phyloP scores from a whole-genome alignment of 2,888 invertebrate species.

The Diloba caeruleocephala region DNA sequence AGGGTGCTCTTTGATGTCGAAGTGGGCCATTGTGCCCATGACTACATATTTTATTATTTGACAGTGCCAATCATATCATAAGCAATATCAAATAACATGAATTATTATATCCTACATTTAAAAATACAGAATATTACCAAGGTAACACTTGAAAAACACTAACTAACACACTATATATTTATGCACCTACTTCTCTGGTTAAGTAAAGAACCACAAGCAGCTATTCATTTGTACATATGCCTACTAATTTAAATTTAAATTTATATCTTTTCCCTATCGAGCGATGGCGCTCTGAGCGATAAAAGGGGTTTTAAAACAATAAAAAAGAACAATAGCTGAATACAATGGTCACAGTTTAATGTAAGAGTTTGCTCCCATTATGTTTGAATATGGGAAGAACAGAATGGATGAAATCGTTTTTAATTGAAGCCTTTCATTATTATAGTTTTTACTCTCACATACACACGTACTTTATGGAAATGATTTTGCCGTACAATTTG shows the following conservation, averaged over 20 bases:
- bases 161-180: no score
- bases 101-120: no score
- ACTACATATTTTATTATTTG: no score
- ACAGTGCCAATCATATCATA: no score
- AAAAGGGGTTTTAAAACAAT: slow-evolving; percentile 79
- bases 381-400: slow-evolving; percentile 77
- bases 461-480: background rate
- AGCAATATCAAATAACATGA: no score
- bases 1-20: no score
- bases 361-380: slow-evolving; percentile 78
- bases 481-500: background rate
- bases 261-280: slow-evolving; percentile 71
- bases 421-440: slow-evolving; percentile 56
- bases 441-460: slow-evolving; percentile 13
- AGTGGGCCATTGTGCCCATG: no score
- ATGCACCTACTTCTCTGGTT: background rate
- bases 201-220: background rate
- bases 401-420: slow-evolving; percentile 67
- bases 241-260: slow-evolving; percentile 33
- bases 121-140: no score
- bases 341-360: slow-evolving; percentile 83
- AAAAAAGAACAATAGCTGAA: slow-evolving; percentile 76
- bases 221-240: background rate
- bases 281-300: slow-evolving; percentile 63
- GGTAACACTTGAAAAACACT: no score